These are phyloP conservation scores for Drosophila sucinea DNA, from an alignment of 1,140 invertebrate genomes.

Conservation along the genomic window DNA sequence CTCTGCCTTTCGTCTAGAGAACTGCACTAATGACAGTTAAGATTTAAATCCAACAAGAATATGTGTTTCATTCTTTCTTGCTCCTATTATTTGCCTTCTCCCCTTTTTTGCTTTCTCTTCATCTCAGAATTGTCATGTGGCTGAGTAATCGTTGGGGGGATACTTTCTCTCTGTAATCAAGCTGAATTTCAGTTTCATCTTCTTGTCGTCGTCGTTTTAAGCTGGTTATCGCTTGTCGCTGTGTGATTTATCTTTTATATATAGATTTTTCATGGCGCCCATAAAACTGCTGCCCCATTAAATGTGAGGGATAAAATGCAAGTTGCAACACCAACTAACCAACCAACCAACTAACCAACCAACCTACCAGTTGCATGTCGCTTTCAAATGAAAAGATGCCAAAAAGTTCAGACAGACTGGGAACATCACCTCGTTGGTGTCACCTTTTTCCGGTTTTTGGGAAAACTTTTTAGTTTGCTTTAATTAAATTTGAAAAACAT, in stretches of 20 bases:
- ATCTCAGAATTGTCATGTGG: conserved; percentile 20
- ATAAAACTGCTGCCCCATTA: conserved; percentile 60
- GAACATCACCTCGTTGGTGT: background rate
- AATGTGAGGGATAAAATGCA: conserved; percentile 43
- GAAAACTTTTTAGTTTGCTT: conserved; percentile 41
- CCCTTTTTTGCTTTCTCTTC: conserved; percentile 12
- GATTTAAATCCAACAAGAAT: conserved; percentile 51
- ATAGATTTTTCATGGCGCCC: conserved; percentile 57
- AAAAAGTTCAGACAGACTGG: conserved; percentile 33
- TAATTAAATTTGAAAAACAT: conserved; percentile 72
- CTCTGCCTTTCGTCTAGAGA: conserved; percentile 44
- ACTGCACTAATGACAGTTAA: conserved; percentile 63
- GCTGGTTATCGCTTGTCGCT: conserved; percentile 8
- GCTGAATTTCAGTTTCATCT: conserved; percentile 52
- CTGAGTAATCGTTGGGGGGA: conserved; percentile 49
- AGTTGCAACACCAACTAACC: background rate
- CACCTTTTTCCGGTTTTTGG: conserved; percentile 22
- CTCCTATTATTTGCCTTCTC: background rate
- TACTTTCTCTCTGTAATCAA: conserved; percentile 62
- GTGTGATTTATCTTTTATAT: conserved; percentile 60
- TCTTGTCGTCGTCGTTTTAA: conserved; percentile 53
- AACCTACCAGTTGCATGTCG: conserved; percentile 56
- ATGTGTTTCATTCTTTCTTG: conserved; percentile 7
- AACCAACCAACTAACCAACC: too few species aligned
- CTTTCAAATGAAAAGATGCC: conserved; percentile 11